Evolutionary conservation across 2,888 invertebrate species (phyloP).

Genomic region (Anorthoa munda): DNA sequence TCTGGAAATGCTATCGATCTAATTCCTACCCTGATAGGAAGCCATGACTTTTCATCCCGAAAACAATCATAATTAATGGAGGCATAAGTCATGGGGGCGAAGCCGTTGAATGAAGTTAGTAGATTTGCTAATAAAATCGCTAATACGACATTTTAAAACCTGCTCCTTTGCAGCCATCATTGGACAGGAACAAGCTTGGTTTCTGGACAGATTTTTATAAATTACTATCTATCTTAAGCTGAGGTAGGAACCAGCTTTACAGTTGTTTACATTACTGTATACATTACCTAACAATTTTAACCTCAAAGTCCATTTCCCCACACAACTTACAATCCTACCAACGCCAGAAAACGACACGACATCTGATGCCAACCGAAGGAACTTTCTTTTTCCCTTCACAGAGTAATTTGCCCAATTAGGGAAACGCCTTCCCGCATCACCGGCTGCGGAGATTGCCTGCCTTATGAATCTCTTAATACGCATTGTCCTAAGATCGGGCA

Average conservation of each 20-base stretch:
- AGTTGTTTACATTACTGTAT: too few relatives aligned
- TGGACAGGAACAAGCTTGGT: too few relatives aligned
- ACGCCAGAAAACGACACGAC: slow-evolving; percentile 29
- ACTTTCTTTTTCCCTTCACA: slow-evolving; percentile 75
- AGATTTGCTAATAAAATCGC: neutral
- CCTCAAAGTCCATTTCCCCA: neutral
- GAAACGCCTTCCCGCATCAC: slow-evolving; percentile 80
- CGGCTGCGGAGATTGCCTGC: slow-evolving; percentile 80
- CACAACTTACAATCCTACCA: neutral
- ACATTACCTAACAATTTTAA: neutral
- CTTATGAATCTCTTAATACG: slow-evolving; percentile 68
- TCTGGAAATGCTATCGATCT: too few relatives aligned
- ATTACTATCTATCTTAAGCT: too few relatives aligned
- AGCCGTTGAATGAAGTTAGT: neutral
- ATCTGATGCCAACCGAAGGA: slow-evolving; percentile 56
- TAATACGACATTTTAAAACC: neutral
- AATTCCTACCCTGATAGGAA: too few relatives aligned
- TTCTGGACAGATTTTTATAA: too few relatives aligned
- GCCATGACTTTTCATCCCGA: too few relatives aligned
- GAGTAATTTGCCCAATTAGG: slow-evolving; percentile 87
- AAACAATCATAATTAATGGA: neutral
- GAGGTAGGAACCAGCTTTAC: too few relatives aligned
- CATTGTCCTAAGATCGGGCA: slow-evolving; percentile 60
- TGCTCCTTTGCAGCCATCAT: neutral
- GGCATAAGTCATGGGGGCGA: neutral